A percentile compares a stretch with the other conserved stretches of the same genome.
These are phyloP conservation scores for Triplophysa bombifrons DNA, from an alignment of 2,797 vertebrate species.

Conservation along the genomic window DNA sequence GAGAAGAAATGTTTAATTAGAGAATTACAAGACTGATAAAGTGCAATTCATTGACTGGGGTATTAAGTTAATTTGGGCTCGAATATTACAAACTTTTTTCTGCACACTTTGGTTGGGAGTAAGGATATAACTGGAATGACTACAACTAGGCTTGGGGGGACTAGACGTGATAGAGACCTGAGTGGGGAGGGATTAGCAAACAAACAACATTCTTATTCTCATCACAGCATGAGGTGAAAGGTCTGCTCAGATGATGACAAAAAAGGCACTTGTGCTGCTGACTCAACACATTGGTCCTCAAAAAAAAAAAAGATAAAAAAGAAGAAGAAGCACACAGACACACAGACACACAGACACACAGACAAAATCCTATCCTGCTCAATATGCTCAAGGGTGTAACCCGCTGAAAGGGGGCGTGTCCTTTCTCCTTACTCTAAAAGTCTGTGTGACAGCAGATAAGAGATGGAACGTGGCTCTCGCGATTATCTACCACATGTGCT, in stretches of 20 bases:
- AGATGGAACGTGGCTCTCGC: constrained; percentile 13
- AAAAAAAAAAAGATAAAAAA: neutral
- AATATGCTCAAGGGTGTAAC: constrained; percentile 54
- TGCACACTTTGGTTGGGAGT: constrained; percentile 14
- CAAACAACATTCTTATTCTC: neutral
- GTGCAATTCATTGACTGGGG: constrained; percentile 60
- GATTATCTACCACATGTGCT: constrained; percentile 63
- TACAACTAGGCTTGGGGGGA: constrained; percentile 34
- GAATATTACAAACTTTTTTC: constrained; percentile 7
- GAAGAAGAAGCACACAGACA: too few species aligned
- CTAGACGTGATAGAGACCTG: constrained; percentile 11
- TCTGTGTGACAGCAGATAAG: constrained; percentile 66
- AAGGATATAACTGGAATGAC: constrained; percentile 50
- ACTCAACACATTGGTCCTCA: constrained; percentile 67
- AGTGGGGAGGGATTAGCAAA: neutral
- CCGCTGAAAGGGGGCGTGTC: constrained; percentile 24
- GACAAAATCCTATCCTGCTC: constrained; percentile 38
- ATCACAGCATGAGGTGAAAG: neutral
- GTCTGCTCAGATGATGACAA: constrained; percentile 38
- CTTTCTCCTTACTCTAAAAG: constrained; percentile 28
- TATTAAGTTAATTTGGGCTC: constrained; percentile 37
- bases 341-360: neutral
- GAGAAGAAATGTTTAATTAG: constrained; percentile 36
- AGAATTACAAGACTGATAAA: constrained; percentile 62
- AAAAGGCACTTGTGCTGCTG: constrained; percentile 69